Evolutionary conservation across 2,113 vertebrate species (phyloP), one percentile per base, ranked within the genome.

Genomic region (Cynopterus brachyotis): DNA sequence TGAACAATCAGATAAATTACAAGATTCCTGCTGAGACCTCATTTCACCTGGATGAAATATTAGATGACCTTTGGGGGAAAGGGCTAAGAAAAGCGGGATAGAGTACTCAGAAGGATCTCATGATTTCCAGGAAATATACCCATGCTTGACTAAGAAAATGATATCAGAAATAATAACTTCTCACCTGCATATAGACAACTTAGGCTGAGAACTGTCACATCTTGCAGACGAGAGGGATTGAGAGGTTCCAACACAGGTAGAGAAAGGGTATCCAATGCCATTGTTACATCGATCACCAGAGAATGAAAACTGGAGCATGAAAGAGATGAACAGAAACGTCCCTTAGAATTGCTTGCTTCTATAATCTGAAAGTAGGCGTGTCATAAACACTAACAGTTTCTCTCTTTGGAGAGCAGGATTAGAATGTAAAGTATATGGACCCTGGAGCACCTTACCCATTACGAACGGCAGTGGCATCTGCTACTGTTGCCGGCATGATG

Each of bases 131-230:
- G 66, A 75, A 95, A 55, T 15, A 42, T 30, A 57, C 1, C 32
- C 28, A n/a, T 28, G 30, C 40, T 69, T 64, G 10, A 59, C 45
- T 62, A 47, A 83, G 28, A 93, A 87, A 70, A 81, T 22, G 17
- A 94, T 37, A 72, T 24, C 35, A n/a, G 59, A 60, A 11, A 67
- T 5, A 0, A 9, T 69, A 96, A 81, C 28, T 20, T 85, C 98
- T 97, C 96, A 99, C 99, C 99, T 98, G 99, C 99, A 97, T 99
- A 99, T 35, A 99, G 99, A 98, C 99, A 99, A 98, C 99, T 99
- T 80, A 99, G 99, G 92, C 99, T 99, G 93, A 99, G 99, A 55
- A 99, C 99, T 3, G 99, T 99, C 98, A 99, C 99, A 32, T 99
- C 99, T 88, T 99, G 99, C 37, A 99, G 98, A 64, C 99, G 99